Conservation (phyloP, 2,888 invertebrate species). For the Horisme vitalbata region DNA sequence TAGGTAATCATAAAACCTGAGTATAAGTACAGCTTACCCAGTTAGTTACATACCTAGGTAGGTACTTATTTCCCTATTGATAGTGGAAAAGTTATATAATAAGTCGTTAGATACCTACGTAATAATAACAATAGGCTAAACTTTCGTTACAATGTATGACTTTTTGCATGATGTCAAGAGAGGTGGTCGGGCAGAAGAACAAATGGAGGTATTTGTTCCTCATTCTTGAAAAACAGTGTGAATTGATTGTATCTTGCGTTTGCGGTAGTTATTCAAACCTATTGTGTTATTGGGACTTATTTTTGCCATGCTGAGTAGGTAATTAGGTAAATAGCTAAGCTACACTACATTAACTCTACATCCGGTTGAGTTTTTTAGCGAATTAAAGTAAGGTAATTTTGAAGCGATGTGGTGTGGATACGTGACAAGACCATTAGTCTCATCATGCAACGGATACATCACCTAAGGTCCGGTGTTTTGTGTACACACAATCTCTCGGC, state of each 20-base stretch:
- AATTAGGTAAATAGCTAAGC: slow-evolving; percentile 24
- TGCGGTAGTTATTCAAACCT: slow-evolving; percentile 22
- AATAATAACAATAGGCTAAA: slow-evolving; percentile 31
- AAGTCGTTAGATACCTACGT: slow-evolving; percentile 17
- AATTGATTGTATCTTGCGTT: slow-evolving; percentile 21
- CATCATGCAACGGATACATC: slow-evolving; percentile 31
- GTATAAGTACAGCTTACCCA: too few species aligned
- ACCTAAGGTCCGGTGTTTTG: slow-evolving; percentile 36
- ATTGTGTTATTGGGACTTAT: slow-evolving; percentile 18
- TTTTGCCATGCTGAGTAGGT: slow-evolving; percentile 15
- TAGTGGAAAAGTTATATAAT: slow-evolving; percentile 30
- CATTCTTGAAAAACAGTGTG: slow-evolving; percentile 32
- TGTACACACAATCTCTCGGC: slow-evolving; percentile 33
- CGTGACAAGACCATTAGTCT: slow-evolving; percentile 38
- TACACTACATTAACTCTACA: slow-evolving; percentile 11
- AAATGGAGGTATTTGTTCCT: slow-evolving; percentile 26
- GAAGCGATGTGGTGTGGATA: slow-evolving; percentile 24
- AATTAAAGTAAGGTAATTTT: slow-evolving; percentile 31
- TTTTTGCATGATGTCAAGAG: slow-evolving; percentile 28
- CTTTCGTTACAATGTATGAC: slow-evolving; percentile 24
- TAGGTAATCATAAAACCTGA: slow-evolving; percentile 23
- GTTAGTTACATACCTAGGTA: slow-evolving; percentile 20
- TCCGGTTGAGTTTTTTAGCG: slow-evolving; percentile 31
- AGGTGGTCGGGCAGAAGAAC: slow-evolving; percentile 26
- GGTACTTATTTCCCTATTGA: slow-evolving; percentile 28